Base-by-base conservation (phyloP, 2,888 invertebrate genomes). In the Mycogona germanica region DNA sequence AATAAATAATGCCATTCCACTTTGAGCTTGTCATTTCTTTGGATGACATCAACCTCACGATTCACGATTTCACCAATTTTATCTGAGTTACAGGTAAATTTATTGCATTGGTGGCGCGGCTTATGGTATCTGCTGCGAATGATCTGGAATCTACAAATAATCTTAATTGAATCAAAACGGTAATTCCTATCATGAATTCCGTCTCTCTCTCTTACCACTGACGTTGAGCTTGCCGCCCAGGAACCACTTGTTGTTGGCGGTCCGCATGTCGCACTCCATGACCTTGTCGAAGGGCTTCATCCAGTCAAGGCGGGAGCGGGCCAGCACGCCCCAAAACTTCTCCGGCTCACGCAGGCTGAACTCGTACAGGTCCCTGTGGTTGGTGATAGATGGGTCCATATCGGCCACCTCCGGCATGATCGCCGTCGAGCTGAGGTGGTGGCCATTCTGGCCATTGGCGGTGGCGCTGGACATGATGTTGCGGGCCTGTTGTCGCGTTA, bases 281-380 rank as follows among this genome's bases (percentile, higher is more conserved):
- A 68, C 67, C 26, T 57, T 56, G 9, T 65, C 61, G 57, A 71
- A 72, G 37, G 65, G 64, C 52, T 62, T 58, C 38, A 57, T 59
- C 71, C 71, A 72, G 23, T 60, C 53, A 37, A 72, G 55, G 23
- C 70, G 58, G 19, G 62, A 63, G 30, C 62, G 57, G 7, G 68
- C 72, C 47, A 72, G 57, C 25, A 61, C 64, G 0, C 67, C 66
- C 72, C 72, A 72, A 60, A 72, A 72, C 30, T 57, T 46, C 23
- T 68, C 66, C 25, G 68, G 65, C 9, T 68, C 55, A 9, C 62
- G 55, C 23, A 71, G 42, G 57, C 69, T 68, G 57, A 66, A 64
- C 9, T 61, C 57, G 55, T 70, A 62, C 48, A 70, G 55, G 38
- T 69, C 67, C 21, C 64, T 60, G 51, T 70, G 66, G 3, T 63